phyloP scores from a whole-genome alignment of 2,888 invertebrate species.

The Heliconius ismenius region DNA sequence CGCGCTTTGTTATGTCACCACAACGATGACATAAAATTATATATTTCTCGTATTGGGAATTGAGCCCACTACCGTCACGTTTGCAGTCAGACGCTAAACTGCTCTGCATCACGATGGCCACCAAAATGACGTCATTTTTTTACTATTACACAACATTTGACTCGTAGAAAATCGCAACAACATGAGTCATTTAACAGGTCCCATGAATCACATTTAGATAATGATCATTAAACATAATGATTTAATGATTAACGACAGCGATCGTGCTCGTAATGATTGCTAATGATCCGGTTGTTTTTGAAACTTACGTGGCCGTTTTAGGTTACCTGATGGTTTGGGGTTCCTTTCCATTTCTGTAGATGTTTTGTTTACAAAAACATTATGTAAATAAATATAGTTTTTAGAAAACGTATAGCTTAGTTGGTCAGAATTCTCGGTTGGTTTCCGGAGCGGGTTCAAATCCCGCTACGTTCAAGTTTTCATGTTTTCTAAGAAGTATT shows the following conservation, averaged over 20 bases:
- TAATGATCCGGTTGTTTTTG: slow-evolving; percentile 76
- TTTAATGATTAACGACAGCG: slow-evolving; percentile 54
- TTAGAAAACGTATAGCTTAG: too few relatives aligned
- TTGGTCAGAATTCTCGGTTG: too few relatives aligned
- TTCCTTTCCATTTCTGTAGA: neutral
- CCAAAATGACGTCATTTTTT: slow-evolving; percentile 1
- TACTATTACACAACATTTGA: neutral
- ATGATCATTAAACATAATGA: slow-evolving; percentile 50
- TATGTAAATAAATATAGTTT: too few relatives aligned
- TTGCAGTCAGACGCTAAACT: neutral
- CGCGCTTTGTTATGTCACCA: neutral
- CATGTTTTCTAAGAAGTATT: too few relatives aligned
- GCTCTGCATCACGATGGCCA: too few relatives aligned
- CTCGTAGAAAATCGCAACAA: slow-evolving; percentile 14
- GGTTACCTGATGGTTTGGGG: slow-evolving; percentile 40
- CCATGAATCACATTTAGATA: slow-evolving; percentile 44
- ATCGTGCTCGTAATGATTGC: slow-evolving; percentile 71
- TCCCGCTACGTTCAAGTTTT: too few relatives aligned
- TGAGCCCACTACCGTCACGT: neutral
- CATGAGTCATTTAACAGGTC: slow-evolving; percentile 27
- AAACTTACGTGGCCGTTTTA: slow-evolving; percentile 51
- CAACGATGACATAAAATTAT: neutral
- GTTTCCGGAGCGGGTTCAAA: too few relatives aligned
- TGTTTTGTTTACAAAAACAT: neutral
- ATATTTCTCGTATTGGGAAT: too few relatives aligned